Percentiles rank a stretch among this genome's conserved stretches.
These are phyloP conservation scores for Daktulosphaira vitifoliae DNA, from an alignment of 1,140 invertebrate genomes.

Conservation along the genomic window DNA sequence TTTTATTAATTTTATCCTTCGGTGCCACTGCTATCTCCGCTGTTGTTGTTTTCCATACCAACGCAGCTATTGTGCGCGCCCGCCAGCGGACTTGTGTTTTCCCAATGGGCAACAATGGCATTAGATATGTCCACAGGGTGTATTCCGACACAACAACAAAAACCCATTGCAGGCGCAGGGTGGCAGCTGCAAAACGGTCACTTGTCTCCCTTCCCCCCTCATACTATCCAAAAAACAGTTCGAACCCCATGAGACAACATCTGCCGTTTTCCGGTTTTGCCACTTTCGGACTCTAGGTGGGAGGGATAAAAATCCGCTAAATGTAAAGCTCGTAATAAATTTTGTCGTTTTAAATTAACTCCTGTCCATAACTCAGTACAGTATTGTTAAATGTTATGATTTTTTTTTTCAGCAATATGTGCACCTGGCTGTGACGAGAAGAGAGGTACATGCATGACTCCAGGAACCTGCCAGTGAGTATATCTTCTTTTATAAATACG, in stretches of 20 bases:
- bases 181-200: constrained; percentile 29
- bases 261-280: constrained; percentile 29
- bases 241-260: constrained; percentile 15
- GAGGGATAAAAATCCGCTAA: background rate
- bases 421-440: constrained; percentile 77
- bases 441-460: constrained; percentile 82
- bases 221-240: constrained; percentile 3
- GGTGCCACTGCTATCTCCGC: background rate
- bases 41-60: background rate
- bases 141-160: constrained; percentile 30
- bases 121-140: background rate
- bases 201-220: constrained; percentile 11
- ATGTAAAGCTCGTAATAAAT: too few species aligned
- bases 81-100: too few species aligned
- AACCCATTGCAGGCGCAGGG: constrained; percentile 19
- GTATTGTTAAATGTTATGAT: too few species aligned
- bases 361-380: too few species aligned
- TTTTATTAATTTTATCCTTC: background rate
- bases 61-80: background rate
- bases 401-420: constrained; percentile 68
- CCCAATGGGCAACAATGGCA: constrained; percentile 23
- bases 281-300: background rate
- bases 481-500: constrained; percentile 25
- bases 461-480: constrained; percentile 94
- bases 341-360: too few species aligned